A percentile compares a stretch with the other conserved stretches of the same genome.
phyloP scores from a whole-genome alignment of 2,113 vertebrate species.

The Micronisus gabar region DNA sequence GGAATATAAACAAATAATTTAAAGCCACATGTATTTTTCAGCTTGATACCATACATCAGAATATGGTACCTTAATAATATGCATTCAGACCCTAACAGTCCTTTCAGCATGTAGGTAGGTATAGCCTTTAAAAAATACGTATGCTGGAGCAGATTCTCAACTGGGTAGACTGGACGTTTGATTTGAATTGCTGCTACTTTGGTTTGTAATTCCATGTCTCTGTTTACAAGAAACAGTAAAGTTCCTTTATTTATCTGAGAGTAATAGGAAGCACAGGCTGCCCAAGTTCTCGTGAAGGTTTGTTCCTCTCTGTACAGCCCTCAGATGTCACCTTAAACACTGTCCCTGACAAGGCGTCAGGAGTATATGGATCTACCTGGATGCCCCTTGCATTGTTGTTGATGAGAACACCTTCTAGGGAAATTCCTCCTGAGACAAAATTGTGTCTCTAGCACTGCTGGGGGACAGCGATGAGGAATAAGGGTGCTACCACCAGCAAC shows the following conservation, averaged over 20 bases:
- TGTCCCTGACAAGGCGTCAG: background rate
- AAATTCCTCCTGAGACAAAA: background rate
- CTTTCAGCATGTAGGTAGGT: background rate
- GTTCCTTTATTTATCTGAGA: background rate
- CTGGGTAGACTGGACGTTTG: background rate
- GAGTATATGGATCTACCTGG: background rate
- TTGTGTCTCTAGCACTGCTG: background rate
- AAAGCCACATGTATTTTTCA: background rate
- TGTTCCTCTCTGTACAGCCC: background rate
- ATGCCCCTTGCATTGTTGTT: background rate
- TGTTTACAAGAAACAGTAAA: background rate
- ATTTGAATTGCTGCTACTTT: background rate
- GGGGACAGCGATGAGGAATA: background rate
- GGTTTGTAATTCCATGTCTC: background rate
- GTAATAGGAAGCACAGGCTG: background rate
- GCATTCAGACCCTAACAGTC: background rate
- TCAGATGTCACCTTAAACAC: background rate
- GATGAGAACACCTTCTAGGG: background rate
- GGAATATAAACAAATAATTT: slow-evolving; percentile 18
- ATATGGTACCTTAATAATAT: background rate
- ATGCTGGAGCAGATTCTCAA: background rate
- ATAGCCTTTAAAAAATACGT: background rate
- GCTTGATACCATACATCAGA: background rate
- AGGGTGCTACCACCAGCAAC: background rate
- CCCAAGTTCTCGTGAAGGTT: background rate